Evolutionary conservation across 2,888 invertebrate species (phyloP).

Genomic region (Erebia epiphron): DNA sequence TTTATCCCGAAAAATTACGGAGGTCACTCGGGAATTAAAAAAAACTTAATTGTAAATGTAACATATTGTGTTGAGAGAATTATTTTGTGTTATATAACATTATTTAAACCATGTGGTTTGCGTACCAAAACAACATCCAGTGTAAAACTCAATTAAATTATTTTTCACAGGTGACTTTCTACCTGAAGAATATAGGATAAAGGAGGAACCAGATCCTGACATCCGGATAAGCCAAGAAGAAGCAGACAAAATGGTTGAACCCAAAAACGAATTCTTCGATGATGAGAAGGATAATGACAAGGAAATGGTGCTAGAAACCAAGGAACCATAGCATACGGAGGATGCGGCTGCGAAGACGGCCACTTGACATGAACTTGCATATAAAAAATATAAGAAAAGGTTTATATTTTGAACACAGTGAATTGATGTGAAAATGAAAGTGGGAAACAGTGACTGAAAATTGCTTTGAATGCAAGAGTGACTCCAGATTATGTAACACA

Average conservation of each 20-base stretch:
- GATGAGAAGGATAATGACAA: constrained; percentile 96
- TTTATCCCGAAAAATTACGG: no score
- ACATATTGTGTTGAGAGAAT: no score
- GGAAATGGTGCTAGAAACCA: constrained; percentile 74
- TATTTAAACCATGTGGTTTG: no score
- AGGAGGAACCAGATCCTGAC: constrained; percentile 93
- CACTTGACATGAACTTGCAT: constrained; percentile 57
- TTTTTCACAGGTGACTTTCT: constrained; percentile 85
- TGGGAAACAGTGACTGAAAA: constrained; percentile 8
- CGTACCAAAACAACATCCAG: no score
- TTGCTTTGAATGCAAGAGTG: not conserved
- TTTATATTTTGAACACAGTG: constrained; percentile 18
- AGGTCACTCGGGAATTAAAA: no score
- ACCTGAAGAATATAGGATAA: constrained; percentile 87
- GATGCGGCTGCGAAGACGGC: constrained; percentile 60
- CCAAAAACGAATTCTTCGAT: constrained; percentile 94
- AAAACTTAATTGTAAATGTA: no score
- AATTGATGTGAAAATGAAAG: constrained; percentile 2
- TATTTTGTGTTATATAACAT: no score
- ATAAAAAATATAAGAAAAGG: constrained; percentile 40
- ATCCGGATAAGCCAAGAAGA: constrained; percentile 89
- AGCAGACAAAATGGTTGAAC: constrained; percentile 91
- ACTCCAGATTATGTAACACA: not conserved
- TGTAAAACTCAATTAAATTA: no score
- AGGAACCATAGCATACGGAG: constrained; percentile 73